A percentile compares a stretch with the other conserved stretches of the same genome.
These are phyloP conservation scores for Oreohelix idahoensis DNA, from an alignment of 1,140 invertebrate species.

Conservation along the genomic window DNA sequence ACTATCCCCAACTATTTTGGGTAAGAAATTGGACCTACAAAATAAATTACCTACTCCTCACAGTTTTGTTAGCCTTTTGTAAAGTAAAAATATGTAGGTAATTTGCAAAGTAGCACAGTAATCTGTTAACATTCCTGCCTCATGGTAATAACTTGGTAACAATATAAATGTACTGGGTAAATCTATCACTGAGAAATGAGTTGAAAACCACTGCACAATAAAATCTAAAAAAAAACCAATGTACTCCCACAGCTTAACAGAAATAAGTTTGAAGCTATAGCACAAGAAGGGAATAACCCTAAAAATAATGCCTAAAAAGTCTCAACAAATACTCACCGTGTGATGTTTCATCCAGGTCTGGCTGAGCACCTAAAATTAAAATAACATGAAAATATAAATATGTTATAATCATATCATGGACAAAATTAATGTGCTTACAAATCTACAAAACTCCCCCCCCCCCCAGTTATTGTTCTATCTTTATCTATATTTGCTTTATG, in stretches of 20 bases:
- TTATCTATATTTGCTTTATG: not conserved
- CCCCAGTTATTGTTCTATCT: not conserved
- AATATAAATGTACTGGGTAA: not conserved
- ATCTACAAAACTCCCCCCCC: not conserved
- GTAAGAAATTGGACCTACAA: too few species aligned
- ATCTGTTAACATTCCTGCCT: too few species aligned
- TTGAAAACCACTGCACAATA: not conserved
- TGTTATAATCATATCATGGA: not conserved
- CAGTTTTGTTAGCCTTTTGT: too few species aligned
- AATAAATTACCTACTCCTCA: too few species aligned
- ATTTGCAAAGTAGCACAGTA: too few species aligned
- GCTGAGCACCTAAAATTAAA: not conserved
- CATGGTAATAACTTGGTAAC: too few species aligned
- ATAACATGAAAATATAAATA: not conserved
- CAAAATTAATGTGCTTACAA: not conserved
- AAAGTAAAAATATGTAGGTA: too few species aligned
- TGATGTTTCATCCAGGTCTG: not conserved
- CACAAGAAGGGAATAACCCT: too few species aligned
- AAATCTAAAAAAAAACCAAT: not conserved
- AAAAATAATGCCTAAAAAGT: not conserved
- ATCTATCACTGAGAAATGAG: not conserved
- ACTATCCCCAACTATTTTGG: too few species aligned
- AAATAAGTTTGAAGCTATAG: not conserved
- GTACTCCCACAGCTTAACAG: too few species aligned
- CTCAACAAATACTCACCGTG: not conserved